phyloP scores from a whole-genome alignment of 2,888 invertebrate genomes.

The Sinohyriopsis cumingii region DNA sequence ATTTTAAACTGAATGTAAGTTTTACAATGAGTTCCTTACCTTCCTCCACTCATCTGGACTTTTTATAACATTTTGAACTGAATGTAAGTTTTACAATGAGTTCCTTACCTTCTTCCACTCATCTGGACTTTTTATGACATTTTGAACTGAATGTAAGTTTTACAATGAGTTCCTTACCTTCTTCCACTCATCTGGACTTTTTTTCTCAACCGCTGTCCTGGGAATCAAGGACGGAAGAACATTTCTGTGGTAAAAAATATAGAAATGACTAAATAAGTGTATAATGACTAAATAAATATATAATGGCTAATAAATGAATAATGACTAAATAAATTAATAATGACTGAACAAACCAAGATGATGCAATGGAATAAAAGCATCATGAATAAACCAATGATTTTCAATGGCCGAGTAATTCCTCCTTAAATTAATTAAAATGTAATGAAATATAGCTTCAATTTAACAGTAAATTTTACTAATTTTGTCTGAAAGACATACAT shows the following conservation, averaged over 20 bases:
- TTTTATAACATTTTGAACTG: conserved; percentile 8
- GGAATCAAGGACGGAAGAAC: conserved; percentile 38
- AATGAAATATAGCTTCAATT: too few species aligned
- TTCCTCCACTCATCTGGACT: conserved; percentile 39
- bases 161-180: conserved; percentile 28
- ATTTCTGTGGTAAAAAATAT: conserved; percentile 14
- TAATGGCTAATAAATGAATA: background rate
- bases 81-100: too few species aligned
- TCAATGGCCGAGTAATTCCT: too few species aligned
- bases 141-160: too few species aligned
- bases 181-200: conserved; percentile 38
- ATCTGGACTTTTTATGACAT: conserved; percentile 17
- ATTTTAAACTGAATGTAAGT: too few species aligned
- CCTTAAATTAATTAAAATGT: too few species aligned
- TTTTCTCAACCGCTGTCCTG: conserved; percentile 23
- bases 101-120: conserved; percentile 46
- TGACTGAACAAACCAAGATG: background rate
- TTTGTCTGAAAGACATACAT: too few species aligned
- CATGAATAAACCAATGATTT: too few species aligned
- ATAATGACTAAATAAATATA: background rate
- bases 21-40: conserved; percentile 21
- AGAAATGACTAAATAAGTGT: too few species aligned
- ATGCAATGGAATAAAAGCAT: too few species aligned
- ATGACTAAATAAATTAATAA: background rate
- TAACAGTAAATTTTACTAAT: too few species aligned